Evolutionary conservation across 2,888 invertebrate species (phyloP), one percentile per base, ranked within the genome.

Genomic region (Oscheius myriophilus): DNA sequence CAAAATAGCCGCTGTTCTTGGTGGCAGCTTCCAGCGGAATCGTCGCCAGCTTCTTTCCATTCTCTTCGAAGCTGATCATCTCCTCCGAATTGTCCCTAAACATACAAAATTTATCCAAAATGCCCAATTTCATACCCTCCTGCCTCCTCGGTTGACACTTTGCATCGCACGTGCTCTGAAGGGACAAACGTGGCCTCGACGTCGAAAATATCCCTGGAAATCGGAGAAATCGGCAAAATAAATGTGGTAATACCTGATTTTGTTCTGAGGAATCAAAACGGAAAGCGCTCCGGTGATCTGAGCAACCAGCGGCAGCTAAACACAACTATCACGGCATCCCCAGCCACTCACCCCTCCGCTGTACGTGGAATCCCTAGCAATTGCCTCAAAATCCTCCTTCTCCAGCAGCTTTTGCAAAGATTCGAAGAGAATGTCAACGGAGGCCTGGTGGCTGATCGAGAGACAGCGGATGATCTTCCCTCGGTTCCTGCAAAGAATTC

Each of bases 201-300:
- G 9, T 73, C 72, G n/a, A 72, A 76, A 43, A 78, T 64, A 18
- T 78, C 72, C 68, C 73, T 72, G 58, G 18, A 53, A n/a, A 11
- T 39, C 14, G 7, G 1, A 16, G 16, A n/a, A 41, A 11, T 12
- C 1, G 18, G 39, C 14, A 59, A 25, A 23, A 1, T n/a, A n/a
- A n/a, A 14, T 39, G 1, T 3, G 14, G 4, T 4, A 23, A 14
- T 43, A 59, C 59, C 59, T 1, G 11, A 61, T 43, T 67, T 54
- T 67, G 18, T 21, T 18, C 25, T 18, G 23, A 7, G 67, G 25
- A 4, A 67, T 52, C 42, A 81, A 64, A 25, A 76, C 71, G 9
- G 82, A 78, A 0, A 83, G 26, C 0, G 82, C 78, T 39, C 70
- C 72, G 55, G 82, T 67, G 21, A 83, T 75, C 26, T 82, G 78